phyloP scores from a whole-genome alignment of 1,140 invertebrate genomes.

The Calosoma granatense region DNA sequence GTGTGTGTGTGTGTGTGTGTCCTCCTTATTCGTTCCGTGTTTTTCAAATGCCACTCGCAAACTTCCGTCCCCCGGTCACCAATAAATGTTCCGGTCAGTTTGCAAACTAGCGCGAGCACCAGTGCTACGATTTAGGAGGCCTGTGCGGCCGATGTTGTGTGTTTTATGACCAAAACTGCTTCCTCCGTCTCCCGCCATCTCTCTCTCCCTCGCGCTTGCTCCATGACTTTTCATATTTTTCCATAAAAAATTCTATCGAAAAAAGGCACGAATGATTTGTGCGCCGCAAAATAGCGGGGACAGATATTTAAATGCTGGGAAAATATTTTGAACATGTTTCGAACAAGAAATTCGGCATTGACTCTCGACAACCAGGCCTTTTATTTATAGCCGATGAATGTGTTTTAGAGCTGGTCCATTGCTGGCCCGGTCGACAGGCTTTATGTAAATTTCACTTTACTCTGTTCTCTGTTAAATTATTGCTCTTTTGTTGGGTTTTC shows the following conservation, averaged over 20 bases:
- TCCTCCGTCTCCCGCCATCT: no score
- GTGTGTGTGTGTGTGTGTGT: no score
- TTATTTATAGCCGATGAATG: no score
- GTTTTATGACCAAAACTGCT: slow-evolving; percentile 20
- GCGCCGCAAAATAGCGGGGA: slow-evolving; percentile 20
- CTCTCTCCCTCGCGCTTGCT: no score
- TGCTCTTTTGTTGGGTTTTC: no score
- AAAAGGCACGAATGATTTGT: slow-evolving; percentile 20
- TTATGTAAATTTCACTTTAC: no score
- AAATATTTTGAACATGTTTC: not conserved
- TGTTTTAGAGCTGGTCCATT: no score
- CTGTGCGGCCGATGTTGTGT: slow-evolving; percentile 17
- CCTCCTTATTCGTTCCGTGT: not conserved
- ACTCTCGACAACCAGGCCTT: no score
- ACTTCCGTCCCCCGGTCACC: slow-evolving; percentile 14
- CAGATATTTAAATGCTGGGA: slow-evolving; percentile 8
- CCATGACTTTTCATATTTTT: slow-evolving; percentile 25
- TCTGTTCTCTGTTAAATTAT: no score
- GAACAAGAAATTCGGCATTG: not conserved
- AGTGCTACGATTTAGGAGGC: not conserved
- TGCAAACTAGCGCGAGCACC: slow-evolving; percentile 22
- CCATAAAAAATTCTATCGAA: slow-evolving; percentile 21
- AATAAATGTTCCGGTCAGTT: slow-evolving; percentile 28
- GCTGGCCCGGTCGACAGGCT: no score
- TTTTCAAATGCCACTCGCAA: not conserved